Evolutionary conservation across 2,797 vertebrate species (phyloP), one percentile per base, ranked within the genome.

Genomic region (Leptodactylus fallax): DNA sequence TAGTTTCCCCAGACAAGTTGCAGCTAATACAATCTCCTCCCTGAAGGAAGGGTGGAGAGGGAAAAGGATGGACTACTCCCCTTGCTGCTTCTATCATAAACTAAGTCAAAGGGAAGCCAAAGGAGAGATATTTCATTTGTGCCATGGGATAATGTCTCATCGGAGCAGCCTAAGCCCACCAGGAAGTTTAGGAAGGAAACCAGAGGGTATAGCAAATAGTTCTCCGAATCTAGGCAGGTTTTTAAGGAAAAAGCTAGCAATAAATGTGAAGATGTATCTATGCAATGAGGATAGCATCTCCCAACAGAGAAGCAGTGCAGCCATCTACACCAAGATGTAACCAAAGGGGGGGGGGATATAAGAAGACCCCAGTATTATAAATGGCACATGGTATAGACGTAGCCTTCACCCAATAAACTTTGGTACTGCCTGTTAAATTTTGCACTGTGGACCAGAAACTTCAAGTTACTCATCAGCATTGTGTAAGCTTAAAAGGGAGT

Each of bases 11-110:
- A 58, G 87, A 86, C 88, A 89, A 83, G 80, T 85, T 58, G 61
- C 84, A 78, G 85, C 88, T 86, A 83, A 86, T 83, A 83, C 85
- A 89, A 79, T 86, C 85, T 65, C 88, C 88, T 86, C 88, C 88
- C 88, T 89, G 88, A 83, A 83, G 88, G 88, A 89, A 89, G 88
- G 88, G 88, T 83, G 88, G 88, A 85, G 88, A 89, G 71, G 79
- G 88, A 79, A 88, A 89, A 79, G 88, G 88, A 86, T 89, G 84
- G 80, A 79, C 72, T 69, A 86, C 88, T 86, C 88, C 88, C 83
- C 83, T 78, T 47, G 69, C 85, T 86, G 88, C 88, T 53, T 86
- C 53, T 81, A 80, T 76, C 72, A 89, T 53, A 74, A 81, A 60
- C 25, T 86, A 86, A 58, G 63, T 60, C 56, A 77, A 89, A 83